Conservation (phyloP, 2,888 invertebrate species). For the Drymonia ruficornis region DNA sequence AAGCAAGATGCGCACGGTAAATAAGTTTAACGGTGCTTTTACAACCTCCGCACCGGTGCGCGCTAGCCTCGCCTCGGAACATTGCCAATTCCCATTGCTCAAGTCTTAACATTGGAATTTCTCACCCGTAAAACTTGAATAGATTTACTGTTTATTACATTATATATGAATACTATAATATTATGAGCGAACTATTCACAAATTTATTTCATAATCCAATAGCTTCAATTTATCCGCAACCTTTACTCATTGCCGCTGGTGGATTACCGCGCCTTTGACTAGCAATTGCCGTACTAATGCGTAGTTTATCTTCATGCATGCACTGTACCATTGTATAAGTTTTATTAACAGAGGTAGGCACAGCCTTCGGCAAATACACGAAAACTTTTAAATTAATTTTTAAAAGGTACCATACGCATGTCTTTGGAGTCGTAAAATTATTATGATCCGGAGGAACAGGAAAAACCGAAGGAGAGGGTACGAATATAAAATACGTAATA, state of each 20-base stretch:
- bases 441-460: conserved; percentile 4
- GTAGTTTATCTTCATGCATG: not conserved
- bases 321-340: not conserved
- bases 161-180: conserved; percentile 40
- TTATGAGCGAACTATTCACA: conserved; percentile 21
- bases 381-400: not conserved
- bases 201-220: conserved; percentile 37
- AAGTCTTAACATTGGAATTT: conserved; percentile 77
- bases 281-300: not conserved
- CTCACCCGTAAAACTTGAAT: conserved; percentile 76
- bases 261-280: not conserved
- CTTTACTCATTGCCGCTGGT: conserved; percentile 49
- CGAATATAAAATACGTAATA: conserved; percentile 38
- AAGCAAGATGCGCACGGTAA: conserved; percentile 81
- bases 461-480: conserved; percentile 1
- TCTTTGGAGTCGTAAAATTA: conserved; percentile 7
- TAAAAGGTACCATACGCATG: not conserved
- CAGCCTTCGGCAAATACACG: conserved; percentile 15
- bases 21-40: conserved; percentile 82
- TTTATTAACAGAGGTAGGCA: conserved; percentile 16
- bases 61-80: conserved; percentile 73
- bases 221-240: conserved; percentile 36
- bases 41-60: conserved; percentile 73
- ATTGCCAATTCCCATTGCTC: conserved; percentile 82
- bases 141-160: conserved; percentile 67